These are phyloP conservation scores for Neodiprion virginianus DNA, from an alignment of 1,140 invertebrate genomes.

Conservation along the genomic window DNA sequence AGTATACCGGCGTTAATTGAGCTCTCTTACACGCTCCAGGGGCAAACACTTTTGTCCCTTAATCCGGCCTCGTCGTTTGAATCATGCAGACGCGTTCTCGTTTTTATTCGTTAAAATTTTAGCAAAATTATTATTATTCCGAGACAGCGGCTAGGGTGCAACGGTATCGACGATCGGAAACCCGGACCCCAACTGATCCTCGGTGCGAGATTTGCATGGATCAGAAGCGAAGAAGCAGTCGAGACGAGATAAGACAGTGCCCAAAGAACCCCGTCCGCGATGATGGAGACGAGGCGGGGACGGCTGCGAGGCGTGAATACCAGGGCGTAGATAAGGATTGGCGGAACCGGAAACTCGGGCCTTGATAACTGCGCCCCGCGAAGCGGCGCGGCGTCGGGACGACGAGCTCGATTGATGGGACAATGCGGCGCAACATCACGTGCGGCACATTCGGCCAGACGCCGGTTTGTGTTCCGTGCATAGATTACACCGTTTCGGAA, in stretches of 20 bases:
- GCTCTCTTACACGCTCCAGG: no score
- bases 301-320: neutral
- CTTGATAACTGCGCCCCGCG: constrained; percentile 5
- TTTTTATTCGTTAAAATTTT: no score
- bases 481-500: no score
- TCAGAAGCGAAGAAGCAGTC: constrained; percentile 40
- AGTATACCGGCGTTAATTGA: no score
- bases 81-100: no score
- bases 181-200: neutral
- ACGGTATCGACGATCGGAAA: neutral
- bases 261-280: neutral
- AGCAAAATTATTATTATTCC: no score
- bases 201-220: constrained; percentile 48
- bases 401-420: constrained; percentile 4
- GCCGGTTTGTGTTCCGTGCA: neutral
- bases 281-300: neutral
- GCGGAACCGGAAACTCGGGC: constrained; percentile 8
- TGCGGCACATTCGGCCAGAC: neutral
- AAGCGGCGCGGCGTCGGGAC: neutral
- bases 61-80: no score
- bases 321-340: constrained; percentile 4
- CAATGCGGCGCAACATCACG: constrained; percentile 13
- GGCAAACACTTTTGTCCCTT: no score
- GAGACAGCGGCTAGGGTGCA: neutral
- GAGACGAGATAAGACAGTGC: constrained; percentile 49